Evolutionary conservation across 2,113 vertebrate genomes (phyloP).

Genomic region (Mystacornis crossleyi): DNA sequence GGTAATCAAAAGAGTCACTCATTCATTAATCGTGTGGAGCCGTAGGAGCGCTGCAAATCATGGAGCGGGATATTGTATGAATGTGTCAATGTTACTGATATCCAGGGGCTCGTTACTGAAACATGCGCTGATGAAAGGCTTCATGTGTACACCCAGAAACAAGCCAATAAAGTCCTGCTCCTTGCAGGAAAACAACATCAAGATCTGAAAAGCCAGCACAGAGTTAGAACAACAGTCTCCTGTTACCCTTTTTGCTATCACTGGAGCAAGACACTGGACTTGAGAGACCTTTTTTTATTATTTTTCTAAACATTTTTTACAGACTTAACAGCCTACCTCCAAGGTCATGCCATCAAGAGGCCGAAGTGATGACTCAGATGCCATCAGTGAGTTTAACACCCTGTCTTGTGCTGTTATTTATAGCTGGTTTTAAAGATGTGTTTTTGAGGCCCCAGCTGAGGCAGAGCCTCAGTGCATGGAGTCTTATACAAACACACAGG

Average conservation of each 20-base stretch:
- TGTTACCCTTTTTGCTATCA: conserved; percentile 35
- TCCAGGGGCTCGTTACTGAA: conserved; percentile 1
- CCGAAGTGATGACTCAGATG: conserved; percentile 56
- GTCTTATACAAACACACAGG: background rate
- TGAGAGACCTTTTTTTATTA: background rate
- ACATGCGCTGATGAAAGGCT: conserved; percentile 37
- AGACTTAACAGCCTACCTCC: background rate
- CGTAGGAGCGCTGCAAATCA: conserved; percentile 14
- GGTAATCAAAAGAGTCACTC: conserved; percentile 67
- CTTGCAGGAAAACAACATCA: conserved; percentile 57
- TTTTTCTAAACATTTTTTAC: conserved; percentile 41
- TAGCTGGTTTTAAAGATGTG: background rate
- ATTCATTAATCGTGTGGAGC: conserved; percentile 13
- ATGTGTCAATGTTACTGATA: conserved; percentile 64
- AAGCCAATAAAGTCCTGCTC: conserved; percentile 17
- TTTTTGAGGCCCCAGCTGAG: conserved; percentile 14
- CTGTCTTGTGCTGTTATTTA: conserved; percentile 23
- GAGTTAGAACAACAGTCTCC: conserved; percentile 34
- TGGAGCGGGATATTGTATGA: conserved; percentile 32
- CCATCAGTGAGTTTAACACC: conserved; percentile 33
- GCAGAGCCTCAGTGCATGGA: background rate
- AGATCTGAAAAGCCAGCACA: background rate
- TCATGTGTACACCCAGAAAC: conserved; percentile 7
- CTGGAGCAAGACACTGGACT: conserved; percentile 39
- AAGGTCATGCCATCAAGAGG: conserved; percentile 36